Evolutionary conservation across 2,888 invertebrate genomes (phyloP).

Genomic region (Eupithecia tripunctaria): DNA sequence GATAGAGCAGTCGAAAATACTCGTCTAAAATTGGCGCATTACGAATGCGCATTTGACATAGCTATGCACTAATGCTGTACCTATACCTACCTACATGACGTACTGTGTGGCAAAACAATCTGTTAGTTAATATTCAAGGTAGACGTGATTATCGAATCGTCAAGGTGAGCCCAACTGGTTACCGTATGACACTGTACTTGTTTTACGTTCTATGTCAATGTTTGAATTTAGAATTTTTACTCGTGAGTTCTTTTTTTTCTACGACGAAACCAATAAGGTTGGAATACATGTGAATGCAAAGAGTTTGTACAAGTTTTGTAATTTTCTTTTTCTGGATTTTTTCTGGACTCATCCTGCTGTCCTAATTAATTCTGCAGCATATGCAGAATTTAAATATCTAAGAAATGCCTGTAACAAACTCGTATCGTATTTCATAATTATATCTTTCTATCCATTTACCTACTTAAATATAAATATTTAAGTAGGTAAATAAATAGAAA

Average conservation of each 20-base stretch:
- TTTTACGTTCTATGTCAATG: conserved; percentile 45
- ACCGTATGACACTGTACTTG: conserved; percentile 42
- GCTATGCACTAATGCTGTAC: conserved; percentile 37
- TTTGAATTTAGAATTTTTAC: conserved; percentile 44
- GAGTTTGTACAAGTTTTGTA: neutral
- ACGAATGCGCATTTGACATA: conserved; percentile 35
- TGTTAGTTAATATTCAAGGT: conserved; percentile 82
- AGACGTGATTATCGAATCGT: conserved; percentile 78
- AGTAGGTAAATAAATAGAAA: no score
- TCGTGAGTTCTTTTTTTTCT: conserved; percentile 16
- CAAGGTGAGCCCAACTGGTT: conserved; percentile 73
- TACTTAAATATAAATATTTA: no score
- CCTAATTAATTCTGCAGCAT: neutral
- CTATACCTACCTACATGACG: conserved; percentile 40
- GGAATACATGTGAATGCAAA: neutral
- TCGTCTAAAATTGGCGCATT: conserved; percentile 19
- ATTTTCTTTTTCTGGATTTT: neutral
- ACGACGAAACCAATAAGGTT: neutral
- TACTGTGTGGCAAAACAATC: conserved; percentile 66
- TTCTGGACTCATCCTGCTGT: neutral
- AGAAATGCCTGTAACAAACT: neutral
- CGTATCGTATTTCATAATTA: no score
- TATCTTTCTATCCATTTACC: no score
- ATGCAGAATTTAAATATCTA: neutral
- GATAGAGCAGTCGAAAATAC: neutral